phyloP scores from a whole-genome alignment of 2,113 vertebrate genomes.

The Aegypius monachus region DNA sequence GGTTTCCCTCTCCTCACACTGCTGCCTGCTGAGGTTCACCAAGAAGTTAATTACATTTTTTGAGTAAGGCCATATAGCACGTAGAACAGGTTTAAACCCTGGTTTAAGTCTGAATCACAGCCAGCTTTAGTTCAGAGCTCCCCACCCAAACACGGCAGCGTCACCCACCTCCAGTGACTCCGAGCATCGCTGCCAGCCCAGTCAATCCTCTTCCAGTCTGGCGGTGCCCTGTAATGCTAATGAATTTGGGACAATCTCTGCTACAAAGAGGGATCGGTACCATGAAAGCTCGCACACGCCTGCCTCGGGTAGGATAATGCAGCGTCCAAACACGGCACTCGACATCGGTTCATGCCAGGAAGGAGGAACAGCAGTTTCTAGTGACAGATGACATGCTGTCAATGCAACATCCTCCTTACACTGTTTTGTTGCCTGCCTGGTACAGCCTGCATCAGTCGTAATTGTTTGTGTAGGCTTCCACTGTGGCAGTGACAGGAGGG shows the following conservation, averaged over 20 bases:
- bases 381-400: not conserved
- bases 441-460: accelerated
- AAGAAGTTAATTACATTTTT: accelerated
- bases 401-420: accelerated
- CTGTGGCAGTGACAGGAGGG: not conserved
- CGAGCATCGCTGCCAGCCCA: not conserved
- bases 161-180: accelerated
- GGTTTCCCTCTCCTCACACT: not conserved
- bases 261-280: not conserved
- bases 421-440: too few relatives aligned
- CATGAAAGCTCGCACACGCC: accelerated
- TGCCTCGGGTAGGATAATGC: accelerated
- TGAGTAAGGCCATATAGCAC: accelerated
- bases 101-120: not conserved
- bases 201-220: not conserved
- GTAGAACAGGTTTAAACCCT: not conserved
- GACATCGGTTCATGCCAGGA: accelerated
- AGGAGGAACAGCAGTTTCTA: not conserved
- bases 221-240: accelerated
- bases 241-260: not conserved
- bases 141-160: not conserved
- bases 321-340: accelerated
- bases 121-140: not conserved
- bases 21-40: not conserved
- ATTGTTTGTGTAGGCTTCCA: not conserved